Conservation (phyloP, 2,113 vertebrate species). For the Macrotus californicus region DNA sequence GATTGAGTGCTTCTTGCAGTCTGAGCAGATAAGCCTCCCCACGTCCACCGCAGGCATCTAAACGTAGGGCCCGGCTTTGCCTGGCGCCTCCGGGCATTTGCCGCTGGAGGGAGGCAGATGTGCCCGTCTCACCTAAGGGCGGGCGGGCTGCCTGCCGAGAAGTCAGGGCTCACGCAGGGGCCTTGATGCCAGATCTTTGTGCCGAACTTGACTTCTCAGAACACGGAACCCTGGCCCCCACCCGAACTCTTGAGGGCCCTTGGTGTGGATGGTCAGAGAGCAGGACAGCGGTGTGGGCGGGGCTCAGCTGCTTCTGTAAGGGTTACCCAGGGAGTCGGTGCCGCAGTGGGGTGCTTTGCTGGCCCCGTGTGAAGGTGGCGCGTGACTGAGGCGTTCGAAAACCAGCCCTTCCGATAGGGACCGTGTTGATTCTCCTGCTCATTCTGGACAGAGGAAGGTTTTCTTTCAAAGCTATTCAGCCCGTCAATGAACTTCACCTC, state of each 20-base stretch:
- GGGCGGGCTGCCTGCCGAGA: accelerated
- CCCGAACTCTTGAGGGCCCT: not conserved
- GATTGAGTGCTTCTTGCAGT: accelerated
- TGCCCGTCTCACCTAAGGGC: not conserved
- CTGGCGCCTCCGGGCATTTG: not conserved
- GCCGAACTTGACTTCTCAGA: not conserved
- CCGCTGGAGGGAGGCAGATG: accelerated
- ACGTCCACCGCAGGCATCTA: accelerated
- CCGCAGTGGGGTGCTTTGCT: no score
- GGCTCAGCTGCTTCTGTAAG: accelerated
- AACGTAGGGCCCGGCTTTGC: accelerated
- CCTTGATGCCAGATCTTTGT: not conserved
- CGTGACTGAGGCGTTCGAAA: accelerated
- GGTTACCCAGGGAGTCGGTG: accelerated
- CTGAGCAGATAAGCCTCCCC: not conserved
- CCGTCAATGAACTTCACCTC: slow-evolving; percentile 45
- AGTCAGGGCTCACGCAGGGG: not conserved
- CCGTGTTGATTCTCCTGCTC: accelerated
- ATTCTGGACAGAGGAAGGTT: accelerated
- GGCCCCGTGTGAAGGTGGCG: accelerated
- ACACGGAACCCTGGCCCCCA: accelerated
- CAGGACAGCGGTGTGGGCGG: no score
- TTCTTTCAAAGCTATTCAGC: not conserved
- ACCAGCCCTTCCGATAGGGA: not conserved
- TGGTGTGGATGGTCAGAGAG: accelerated